phyloP scores from a whole-genome alignment of 2,888 invertebrate species.

The Labia minor region DNA sequence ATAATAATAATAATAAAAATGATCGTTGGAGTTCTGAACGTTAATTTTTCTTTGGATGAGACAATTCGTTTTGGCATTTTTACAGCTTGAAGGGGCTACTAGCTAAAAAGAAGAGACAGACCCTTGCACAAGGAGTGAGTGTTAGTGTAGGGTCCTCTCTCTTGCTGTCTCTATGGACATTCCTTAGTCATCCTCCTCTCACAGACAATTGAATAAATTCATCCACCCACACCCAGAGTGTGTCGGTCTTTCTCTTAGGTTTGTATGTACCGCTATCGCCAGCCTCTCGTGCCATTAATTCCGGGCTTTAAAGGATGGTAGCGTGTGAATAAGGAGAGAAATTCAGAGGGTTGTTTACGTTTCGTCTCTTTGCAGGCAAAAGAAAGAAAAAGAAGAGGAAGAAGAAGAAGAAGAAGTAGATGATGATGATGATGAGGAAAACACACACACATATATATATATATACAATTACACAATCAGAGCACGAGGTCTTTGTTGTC shows the following conservation, averaged over 20 bases:
- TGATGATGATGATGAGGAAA: background rate
- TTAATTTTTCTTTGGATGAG: background rate
- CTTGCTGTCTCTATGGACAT: background rate
- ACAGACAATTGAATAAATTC: slow-evolving; percentile 13
- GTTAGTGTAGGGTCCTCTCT: background rate
- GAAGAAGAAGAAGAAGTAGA: background rate
- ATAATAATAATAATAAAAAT: background rate
- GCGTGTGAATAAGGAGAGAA: too few relatives aligned
- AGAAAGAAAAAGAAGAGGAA: background rate
- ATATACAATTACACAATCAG: too few relatives aligned
- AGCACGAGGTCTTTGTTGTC: too few relatives aligned
- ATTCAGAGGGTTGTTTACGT: background rate
- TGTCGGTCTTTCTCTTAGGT: background rate
- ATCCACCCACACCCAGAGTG: background rate
- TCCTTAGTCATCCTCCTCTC: background rate
- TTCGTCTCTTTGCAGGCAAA: background rate
- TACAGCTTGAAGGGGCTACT: background rate
- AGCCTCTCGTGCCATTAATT: slow-evolving; percentile 7
- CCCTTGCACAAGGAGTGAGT: background rate
- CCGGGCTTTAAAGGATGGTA: background rate
- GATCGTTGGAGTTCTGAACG: background rate
- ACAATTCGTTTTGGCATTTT: background rate
- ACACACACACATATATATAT: too few relatives aligned
- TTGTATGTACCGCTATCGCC: background rate
- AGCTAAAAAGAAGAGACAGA: too few relatives aligned